These are phyloP conservation scores for Zoanthus sociatus DNA, from an alignment of 92 coral and sea anemone genomes.

Conservation along the genomic window DNA sequence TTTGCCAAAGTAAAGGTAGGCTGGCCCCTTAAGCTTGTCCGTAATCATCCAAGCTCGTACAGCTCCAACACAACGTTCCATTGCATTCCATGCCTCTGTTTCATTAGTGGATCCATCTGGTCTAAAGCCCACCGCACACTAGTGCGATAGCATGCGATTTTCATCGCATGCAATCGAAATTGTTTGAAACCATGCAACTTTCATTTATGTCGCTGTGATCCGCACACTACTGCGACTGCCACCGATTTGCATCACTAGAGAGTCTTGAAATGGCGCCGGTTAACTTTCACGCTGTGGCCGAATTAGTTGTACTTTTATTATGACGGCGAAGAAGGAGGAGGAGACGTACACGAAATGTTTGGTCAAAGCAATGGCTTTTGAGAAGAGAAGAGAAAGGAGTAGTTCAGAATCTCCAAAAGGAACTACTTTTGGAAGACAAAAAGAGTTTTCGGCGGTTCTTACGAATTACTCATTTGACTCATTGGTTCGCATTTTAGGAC, in stretches of 20 bases:
- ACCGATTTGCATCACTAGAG: constrained; percentile 42
- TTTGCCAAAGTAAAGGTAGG: too few species aligned
- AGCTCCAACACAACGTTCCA: too few species aligned
- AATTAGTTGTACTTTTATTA: constrained; percentile 52
- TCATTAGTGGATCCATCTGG: too few species aligned
- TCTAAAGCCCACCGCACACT: not conserved
- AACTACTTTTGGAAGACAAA: constrained; percentile 52
- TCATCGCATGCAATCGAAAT: constrained; percentile 47
- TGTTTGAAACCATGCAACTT: constrained; percentile 54
- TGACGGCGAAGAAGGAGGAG: constrained; percentile 47
- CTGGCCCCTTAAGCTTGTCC: too few species aligned
- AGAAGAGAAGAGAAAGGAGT: constrained; percentile 58
- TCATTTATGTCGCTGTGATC: constrained; percentile 51
- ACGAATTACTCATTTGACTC: constrained; percentile 50
- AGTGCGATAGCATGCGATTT: constrained; percentile 22
- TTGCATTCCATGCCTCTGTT: too few species aligned
- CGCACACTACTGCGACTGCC: constrained; percentile 20
- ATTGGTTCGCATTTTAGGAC: constrained; percentile 38
- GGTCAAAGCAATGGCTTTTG: constrained; percentile 53
- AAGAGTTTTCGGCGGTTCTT: constrained; percentile 53
- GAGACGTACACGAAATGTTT: constrained; percentile 53
- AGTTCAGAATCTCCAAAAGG: constrained; percentile 59
- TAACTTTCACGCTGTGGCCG: constrained; percentile 48
- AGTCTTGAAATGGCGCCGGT: constrained; percentile 51
- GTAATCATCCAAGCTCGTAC: too few species aligned